phyloP scores from a whole-genome alignment of 2,113 vertebrate species.

The Indicator maculatus region DNA sequence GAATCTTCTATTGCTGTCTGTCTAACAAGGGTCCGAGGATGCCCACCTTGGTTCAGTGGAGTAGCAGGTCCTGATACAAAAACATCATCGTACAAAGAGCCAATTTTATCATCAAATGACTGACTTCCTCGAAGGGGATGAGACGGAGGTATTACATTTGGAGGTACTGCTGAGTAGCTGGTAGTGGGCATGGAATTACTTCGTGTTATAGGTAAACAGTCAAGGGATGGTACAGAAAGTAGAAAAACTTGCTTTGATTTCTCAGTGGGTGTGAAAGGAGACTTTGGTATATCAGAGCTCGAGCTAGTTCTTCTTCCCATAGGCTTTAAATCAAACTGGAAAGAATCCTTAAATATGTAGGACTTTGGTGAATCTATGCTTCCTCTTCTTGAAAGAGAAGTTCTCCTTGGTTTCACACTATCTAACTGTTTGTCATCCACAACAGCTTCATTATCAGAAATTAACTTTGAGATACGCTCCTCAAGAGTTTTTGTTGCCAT shows the following conservation, averaged over 20 bases:
- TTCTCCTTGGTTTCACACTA: conserved; percentile 97
- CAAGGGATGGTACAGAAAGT: conserved; percentile 93
- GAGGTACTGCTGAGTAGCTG: conserved; percentile 87
- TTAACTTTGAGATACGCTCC: conserved; percentile 95
- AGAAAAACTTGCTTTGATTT: conserved; percentile 97
- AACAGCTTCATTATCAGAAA: conserved; percentile 97
- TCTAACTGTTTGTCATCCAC: conserved; percentile 97
- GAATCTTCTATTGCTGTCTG: conserved; percentile 94
- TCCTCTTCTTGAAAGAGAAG: conserved; percentile 93
- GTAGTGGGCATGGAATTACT: conserved; percentile 98
- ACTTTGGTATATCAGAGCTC: conserved; percentile 98
- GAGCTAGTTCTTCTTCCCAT: conserved; percentile 94
- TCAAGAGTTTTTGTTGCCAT: conserved; percentile 92
- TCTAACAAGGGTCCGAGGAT: conserved; percentile 90
- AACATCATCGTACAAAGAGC: conserved; percentile 89
- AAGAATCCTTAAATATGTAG: conserved; percentile 99
- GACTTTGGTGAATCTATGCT: conserved; percentile 99
- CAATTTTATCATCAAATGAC: conserved; percentile 97
- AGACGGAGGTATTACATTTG: conserved; percentile 84
- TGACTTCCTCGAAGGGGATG: conserved; percentile 92
- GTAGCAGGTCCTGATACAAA: conserved; percentile 88
- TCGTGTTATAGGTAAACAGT: conserved; percentile 96
- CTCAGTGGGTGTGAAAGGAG: conserved; percentile 96
- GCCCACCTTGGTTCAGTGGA: conserved; percentile 83
- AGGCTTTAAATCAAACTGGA: conserved; percentile 98